These are phyloP conservation scores for Scaptomyza graminum DNA, from an alignment of 1,140 invertebrate genomes.

Conservation along the genomic window DNA sequence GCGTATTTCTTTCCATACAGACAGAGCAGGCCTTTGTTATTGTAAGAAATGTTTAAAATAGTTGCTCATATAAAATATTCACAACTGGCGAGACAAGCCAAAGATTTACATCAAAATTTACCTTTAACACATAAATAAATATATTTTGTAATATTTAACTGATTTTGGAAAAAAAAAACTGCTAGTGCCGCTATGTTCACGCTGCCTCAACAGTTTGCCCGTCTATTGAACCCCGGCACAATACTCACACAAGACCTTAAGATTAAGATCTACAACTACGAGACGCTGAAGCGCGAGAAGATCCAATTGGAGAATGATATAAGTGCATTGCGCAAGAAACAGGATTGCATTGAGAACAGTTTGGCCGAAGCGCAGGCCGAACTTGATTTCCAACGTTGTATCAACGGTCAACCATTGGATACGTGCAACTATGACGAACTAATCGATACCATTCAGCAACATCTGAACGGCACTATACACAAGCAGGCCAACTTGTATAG, in stretches of 20 bases:
- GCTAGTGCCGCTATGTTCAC: conserved; percentile 27
- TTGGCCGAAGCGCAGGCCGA: conserved; percentile 58
- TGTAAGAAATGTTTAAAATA: neutral
- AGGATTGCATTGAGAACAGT: conserved; percentile 47
- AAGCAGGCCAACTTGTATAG: conserved; percentile 44
- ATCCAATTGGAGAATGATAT: conserved; percentile 43
- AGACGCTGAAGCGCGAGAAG: conserved; percentile 31
- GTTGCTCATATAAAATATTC: conserved; percentile 2
- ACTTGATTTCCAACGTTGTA: conserved; percentile 49
- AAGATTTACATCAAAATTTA: conserved; percentile 27
- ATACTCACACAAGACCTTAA: conserved; percentile 46
- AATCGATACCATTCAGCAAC: conserved; percentile 34
- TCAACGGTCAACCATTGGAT: conserved; percentile 11
- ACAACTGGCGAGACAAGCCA: neutral
- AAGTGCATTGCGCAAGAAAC: conserved; percentile 37
- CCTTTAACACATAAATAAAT: conserved; percentile 1
- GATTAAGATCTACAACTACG: conserved; percentile 52
- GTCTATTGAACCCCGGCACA: conserved; percentile 54
- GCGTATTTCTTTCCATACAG: neutral
- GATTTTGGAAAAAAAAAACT: neutral
- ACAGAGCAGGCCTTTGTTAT: conserved; percentile 18
- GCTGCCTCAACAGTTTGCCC: conserved; percentile 22
- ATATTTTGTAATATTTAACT: conserved; percentile 3
- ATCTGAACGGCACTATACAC: conserved; percentile 33
- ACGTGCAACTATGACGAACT: conserved; percentile 39